phyloP scores from a whole-genome alignment of 2,888 invertebrate species.

The Oligia strigilis region DNA sequence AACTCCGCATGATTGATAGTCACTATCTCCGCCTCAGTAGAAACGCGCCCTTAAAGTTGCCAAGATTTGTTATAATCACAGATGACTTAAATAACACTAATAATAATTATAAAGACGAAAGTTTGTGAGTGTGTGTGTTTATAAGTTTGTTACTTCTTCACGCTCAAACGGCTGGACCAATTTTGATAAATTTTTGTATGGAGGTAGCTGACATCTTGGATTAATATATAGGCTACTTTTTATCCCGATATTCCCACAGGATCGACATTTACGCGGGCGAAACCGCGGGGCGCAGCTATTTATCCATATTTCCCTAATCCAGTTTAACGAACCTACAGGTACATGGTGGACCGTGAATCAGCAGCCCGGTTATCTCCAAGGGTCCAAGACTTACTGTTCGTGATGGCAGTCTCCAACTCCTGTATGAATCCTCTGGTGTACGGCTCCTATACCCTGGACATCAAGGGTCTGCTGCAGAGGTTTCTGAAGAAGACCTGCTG shows the following conservation, averaged over 20 bases:
- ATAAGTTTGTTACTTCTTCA: too few relatives aligned
- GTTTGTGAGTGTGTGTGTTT: too few relatives aligned
- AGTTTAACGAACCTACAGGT: constrained; percentile 85
- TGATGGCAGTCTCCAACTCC: constrained; percentile 95
- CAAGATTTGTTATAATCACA: too few relatives aligned
- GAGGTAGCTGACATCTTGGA: too few relatives aligned
- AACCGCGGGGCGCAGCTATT: too few relatives aligned
- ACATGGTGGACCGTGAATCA: constrained; percentile 93
- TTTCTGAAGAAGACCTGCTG: constrained; percentile 79
- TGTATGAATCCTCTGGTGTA: constrained; percentile 96
- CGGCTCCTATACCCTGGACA: constrained; percentile 91
- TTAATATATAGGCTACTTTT: too few relatives aligned
- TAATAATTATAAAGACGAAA: too few relatives aligned
- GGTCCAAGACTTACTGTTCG: constrained; percentile 93
- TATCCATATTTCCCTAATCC: background rate
- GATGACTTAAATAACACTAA: background rate
- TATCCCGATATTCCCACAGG: too few relatives aligned
- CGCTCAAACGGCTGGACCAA: too few relatives aligned
- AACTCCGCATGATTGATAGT: constrained; percentile 92
- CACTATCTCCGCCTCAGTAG: constrained; percentile 72
- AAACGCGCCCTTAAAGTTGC: too few relatives aligned
- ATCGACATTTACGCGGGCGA: too few relatives aligned
- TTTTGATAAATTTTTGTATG: too few relatives aligned
- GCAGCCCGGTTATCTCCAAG: constrained; percentile 92
- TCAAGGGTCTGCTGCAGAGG: constrained; percentile 73